Evolutionary conservation across 2,113 vertebrate genomes (phyloP).

Genomic region (Nibea coibor): DNA sequence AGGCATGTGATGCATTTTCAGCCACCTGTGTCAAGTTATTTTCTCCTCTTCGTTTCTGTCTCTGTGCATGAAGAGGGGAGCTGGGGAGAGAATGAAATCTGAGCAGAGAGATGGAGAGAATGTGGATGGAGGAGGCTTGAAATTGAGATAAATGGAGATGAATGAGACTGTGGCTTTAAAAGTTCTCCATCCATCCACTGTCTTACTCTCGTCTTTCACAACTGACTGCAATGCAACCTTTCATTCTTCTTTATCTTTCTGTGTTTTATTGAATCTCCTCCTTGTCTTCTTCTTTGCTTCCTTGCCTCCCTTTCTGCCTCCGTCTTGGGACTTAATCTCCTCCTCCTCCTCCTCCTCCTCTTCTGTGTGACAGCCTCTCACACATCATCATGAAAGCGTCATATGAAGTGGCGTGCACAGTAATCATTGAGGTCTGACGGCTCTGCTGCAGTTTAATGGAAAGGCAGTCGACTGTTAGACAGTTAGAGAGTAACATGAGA

Average conservation of each 20-base stretch:
- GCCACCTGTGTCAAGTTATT: neutral
- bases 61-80: neutral
- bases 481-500: neutral
- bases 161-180: slow-evolving; percentile 28
- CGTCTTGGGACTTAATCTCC: neutral
- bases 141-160: neutral
- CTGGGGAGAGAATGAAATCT: neutral
- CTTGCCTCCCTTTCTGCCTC: neutral
- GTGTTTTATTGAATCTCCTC: neutral
- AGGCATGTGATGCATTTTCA: neutral
- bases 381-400: slow-evolving; percentile 14
- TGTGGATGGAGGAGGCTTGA: too few relatives aligned
- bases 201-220: neutral
- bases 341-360: neutral
- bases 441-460: slow-evolving; percentile 16
- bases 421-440: neutral
- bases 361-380: slow-evolving; percentile 1
- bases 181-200: neutral
- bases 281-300: neutral
- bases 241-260: neutral
- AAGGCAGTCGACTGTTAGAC: neutral
- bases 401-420: neutral
- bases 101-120: neutral
- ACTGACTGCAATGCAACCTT: neutral
- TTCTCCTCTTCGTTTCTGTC: too few relatives aligned